phyloP scores from a whole-genome alignment of 2,888 invertebrate species.

The Caenorhabditis imperialis region DNA sequence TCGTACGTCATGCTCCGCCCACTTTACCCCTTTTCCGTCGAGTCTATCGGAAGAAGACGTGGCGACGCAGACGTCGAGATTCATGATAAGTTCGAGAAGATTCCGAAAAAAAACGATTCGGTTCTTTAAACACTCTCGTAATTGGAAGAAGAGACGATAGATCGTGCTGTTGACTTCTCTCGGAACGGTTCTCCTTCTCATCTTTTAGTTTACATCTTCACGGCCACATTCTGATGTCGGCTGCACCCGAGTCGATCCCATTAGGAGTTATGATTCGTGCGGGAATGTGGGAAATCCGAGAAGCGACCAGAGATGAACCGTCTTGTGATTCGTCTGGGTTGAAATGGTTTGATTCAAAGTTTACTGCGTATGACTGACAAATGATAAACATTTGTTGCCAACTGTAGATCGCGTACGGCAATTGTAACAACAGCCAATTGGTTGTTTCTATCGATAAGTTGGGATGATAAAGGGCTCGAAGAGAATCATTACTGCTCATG shows the following conservation, averaged over 20 bases:
- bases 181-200: slow-evolving; percentile 23
- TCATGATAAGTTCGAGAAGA: slow-evolving; percentile 39
- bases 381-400: no score
- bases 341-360: slow-evolving; percentile 4
- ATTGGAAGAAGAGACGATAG: slow-evolving; percentile 3
- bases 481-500: no score
- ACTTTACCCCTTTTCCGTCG: slow-evolving; percentile 2
- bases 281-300: slow-evolving; percentile 1
- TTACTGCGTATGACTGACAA: no score
- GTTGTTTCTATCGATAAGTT: no score
- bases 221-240: no score
- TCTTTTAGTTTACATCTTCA: not conserved
- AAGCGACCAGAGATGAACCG: slow-evolving; percentile 23
- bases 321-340: slow-evolving; percentile 17
- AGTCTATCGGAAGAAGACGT: slow-evolving; percentile 8
- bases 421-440: no score
- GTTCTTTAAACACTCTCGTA: slow-evolving; percentile 32
- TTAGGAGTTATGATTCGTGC: slow-evolving; percentile 2
- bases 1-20: slow-evolving; percentile 44
- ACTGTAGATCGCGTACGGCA: no score
- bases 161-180: slow-evolving; percentile 9
- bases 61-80: slow-evolving; percentile 9
- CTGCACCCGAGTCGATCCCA: not conserved
- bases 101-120: slow-evolving; percentile 41
- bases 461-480: no score